Evolutionary conservation across 30 jellyfish, hydroid and myxozoan genomes (phyloP), one percentile per base, ranked within the genome.

Genomic region (Morbakka virulenta): DNA sequence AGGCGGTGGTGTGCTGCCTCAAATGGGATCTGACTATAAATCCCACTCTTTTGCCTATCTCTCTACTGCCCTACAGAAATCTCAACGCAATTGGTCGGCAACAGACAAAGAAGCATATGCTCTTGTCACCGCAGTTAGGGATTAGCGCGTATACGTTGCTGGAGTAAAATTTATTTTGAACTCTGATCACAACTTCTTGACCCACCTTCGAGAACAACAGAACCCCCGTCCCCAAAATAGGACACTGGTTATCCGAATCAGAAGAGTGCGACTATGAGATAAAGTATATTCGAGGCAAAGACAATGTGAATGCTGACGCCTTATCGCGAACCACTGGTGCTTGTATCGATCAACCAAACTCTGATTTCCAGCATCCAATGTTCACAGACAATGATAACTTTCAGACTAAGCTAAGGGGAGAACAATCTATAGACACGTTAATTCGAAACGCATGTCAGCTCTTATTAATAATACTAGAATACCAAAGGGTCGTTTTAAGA

Each of bases 401-500:
- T 53, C 23, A 53, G 69, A 53, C 69, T 4, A 6, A 53, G 23
- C 21, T 53, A 11, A 6, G 4, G 61, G 69, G 3, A 3, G 21
- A 53, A 53, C 21, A 3, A 53, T 53, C 21, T 53, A n/a, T 33
- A 53, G 21, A 53, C 69, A 53, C 69, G 25, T 33, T n/a, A 6
- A 53, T n/a, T n/a, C 69, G 25, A 53, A n/a, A 53, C 21, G 74
- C 74, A 48, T 62, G 4, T 62, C 74, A 62, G 74, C 52, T 26
- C 74, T 62, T 62, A 62, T 62, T 50, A 62, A 62, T 26, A 62
- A 62, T 62, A 26, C 74, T 62, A 62, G 74, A 62, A 62, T 62
- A 62, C 74, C 74, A 48, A 62, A 62, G 50, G 21, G 74, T 4
- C 74, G 74, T 62, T 62, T 62, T 21, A 12, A 62, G 31, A 21